These are phyloP conservation scores for Carposina sasakii DNA, from an alignment of 1,140 invertebrate species.

Conservation along the genomic window DNA sequence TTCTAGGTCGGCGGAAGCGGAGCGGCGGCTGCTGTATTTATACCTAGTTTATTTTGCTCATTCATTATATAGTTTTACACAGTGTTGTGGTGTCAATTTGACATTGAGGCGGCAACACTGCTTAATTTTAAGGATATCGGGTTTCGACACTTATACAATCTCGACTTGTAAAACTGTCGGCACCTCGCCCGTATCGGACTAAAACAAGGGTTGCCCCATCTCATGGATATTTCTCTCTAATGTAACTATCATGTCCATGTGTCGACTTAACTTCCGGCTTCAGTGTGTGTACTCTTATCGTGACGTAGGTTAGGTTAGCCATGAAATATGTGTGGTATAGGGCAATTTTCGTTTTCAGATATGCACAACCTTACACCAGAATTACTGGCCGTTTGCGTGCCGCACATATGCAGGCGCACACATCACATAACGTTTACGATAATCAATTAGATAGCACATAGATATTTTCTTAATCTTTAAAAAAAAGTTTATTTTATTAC, in stretches of 20 bases:
- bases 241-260: slow-evolving; percentile 70
- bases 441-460: slow-evolving; percentile 72
- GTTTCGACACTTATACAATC: slow-evolving; percentile 26
- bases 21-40: slow-evolving; percentile 30
- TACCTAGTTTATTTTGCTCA: slow-evolving; percentile 41
- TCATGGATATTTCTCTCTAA: slow-evolving; percentile 67
- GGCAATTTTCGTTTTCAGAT: slow-evolving; percentile 73
- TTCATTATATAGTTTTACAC: slow-evolving; percentile 39
- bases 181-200: slow-evolving; percentile 34
- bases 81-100: slow-evolving; percentile 29
- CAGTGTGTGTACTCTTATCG: slow-evolving; percentile 59
- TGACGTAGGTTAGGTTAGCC: slow-evolving; percentile 54
- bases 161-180: slow-evolving; percentile 22
- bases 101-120: slow-evolving; percentile 22
- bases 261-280: slow-evolving; percentile 64
- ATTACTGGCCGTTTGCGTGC: slow-evolving; percentile 72
- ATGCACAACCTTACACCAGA: slow-evolving; percentile 72
- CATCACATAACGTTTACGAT: slow-evolving; percentile 67
- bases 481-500: slow-evolving; percentile 37
- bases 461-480: slow-evolving; percentile 57
- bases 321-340: slow-evolving; percentile 71
- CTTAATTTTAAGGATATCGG: slow-evolving; percentile 44
- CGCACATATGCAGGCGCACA: slow-evolving; percentile 72
- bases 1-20: slow-evolving; percentile 51
- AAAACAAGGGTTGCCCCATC: slow-evolving; percentile 72